Base-by-base conservation (phyloP, 2,888 invertebrate genomes). In the Melanargia galathea region DNA sequence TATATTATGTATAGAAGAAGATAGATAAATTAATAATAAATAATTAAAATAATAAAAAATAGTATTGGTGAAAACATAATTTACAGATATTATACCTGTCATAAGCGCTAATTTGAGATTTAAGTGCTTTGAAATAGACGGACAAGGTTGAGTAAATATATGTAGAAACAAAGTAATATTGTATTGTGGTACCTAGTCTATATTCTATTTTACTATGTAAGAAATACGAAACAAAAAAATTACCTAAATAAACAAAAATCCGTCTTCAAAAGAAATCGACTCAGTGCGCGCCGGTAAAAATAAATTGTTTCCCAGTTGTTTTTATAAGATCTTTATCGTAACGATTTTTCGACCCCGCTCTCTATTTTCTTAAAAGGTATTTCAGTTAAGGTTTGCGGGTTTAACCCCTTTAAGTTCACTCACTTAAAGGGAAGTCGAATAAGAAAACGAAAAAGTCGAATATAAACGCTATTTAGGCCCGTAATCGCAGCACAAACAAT, bases 401-500 rank as follows among this genome's bases (percentile, higher is more conserved):
- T 82, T 81, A 87, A 88, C 88, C 89, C 88, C 84, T 88, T 84
- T 79, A 80, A 81, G 80, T 83, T 83, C 78, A 77, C 79, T 85
- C 80, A 79, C 82, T 79, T 81, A 79, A 79, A 83, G 81, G 79
- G 79, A 72, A 71, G 60, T 58, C 78, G 82, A 87, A 81, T 87
- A 86, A 82, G 49, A 83, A n/a, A n/a, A 82, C 80, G 84, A 87
- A 88, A 89, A 89, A 87, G 79, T 86, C 82, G 77, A 81, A 78
- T 76, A 82, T 83, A 84, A 87, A 83, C 82, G 86, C 87, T 84
- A 88, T 87, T 90, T 87, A 87, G 87, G 86, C 78, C 82, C 83
- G 87, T 87, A 88, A 89, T 87, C 86, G 85, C 79, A 87, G 87
- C 85, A 84, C 84, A 90, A 90, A 90, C 88, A 90, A 90, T 87